Evolutionary conservation across 1,140 invertebrate genomes (phyloP), one percentile per base, ranked within the genome.

Genomic region (Atopsyche davidsoni): DNA sequence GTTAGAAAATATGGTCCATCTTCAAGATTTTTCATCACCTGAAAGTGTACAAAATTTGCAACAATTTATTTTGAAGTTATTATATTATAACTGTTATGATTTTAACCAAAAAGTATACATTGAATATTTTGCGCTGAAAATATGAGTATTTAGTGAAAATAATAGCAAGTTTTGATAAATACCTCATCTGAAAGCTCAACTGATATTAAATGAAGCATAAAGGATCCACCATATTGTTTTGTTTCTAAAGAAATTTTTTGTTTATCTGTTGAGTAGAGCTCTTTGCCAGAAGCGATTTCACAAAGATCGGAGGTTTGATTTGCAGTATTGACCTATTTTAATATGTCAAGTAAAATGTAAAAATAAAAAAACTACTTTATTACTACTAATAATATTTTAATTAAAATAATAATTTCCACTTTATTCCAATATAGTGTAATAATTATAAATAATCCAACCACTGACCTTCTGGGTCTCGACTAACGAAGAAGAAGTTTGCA

Each of bases 161-260:
- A 36, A 16, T 14, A 9, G 6, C 4, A 36, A 6, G 14, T 16
- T 9, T 9, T 39, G 36, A 39, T 39, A 16, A 11, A 35, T 46
- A 46, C 46, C 3, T 47, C 19, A 32, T 39, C 21, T n/a, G 46
- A 22, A 6, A 47, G 16, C 39, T 47, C 35, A 10, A 47, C 32
- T 24, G 34, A 47, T 39, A n/a, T n/a, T 38, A 47, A 38, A 39
- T 47, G 32, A 38, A 47, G 21, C 14, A 19, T 38, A 19, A 47
- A 47, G 7, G 36, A 32, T 32, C 11, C 17, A 17, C 32, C 14
- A 16, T n/a, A n/a, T n/a, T n/a, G n/a, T n/a, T n/a, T n/a, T n/a
- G n/a, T n/a, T n/a, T n/a, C n/a, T n/a, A n/a, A n/a, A n/a, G n/a
- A n/a, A 17, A 3, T 39, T 10, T 39, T 18, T 17, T 10, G 18